Evolutionary conservation across 2,797 vertebrate species (phyloP).

Genomic region (Diplodus puntazzo): DNA sequence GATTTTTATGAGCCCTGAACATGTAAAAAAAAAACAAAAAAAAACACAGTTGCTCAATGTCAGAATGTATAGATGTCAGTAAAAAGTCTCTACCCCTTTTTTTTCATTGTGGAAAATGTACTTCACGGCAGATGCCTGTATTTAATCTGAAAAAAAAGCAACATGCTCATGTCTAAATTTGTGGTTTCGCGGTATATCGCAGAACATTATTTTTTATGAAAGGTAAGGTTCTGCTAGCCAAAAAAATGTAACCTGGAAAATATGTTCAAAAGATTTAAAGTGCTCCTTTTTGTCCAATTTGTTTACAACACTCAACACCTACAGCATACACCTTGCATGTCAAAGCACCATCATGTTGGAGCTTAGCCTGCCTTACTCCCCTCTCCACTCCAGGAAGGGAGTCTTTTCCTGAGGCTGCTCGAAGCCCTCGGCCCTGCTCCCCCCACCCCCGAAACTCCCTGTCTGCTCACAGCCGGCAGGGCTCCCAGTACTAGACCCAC

Average conservation of each 20-base stretch:
- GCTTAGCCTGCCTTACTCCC: conserved; percentile 25
- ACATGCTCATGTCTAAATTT: conserved; percentile 6
- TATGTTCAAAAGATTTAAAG: conserved; percentile 29
- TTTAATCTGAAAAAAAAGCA: conserved; percentile 31
- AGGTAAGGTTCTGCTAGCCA: conserved; percentile 4
- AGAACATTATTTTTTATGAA: conserved; percentile 19
- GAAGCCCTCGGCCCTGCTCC: conserved; percentile 38
- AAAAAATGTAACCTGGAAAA: conserved; percentile 41
- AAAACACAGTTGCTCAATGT: conserved; percentile 27
- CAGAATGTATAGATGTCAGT: conserved; percentile 12
- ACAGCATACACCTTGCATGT: conserved; percentile 47
- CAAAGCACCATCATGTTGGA: conserved; percentile 39
- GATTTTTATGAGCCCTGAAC: conserved; percentile 12
- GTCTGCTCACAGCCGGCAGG: conserved; percentile 65
- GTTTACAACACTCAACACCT: conserved; percentile 30
- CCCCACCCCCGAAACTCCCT: conserved; percentile 43
- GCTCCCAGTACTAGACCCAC: conserved; percentile 77
- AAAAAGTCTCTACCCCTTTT: not conserved
- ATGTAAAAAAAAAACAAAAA: not conserved
- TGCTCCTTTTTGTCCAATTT: conserved; percentile 38
- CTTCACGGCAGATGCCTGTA: conserved; percentile 20
- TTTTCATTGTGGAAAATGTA: conserved; percentile 24
- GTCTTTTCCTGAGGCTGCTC: conserved; percentile 69
- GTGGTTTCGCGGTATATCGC: conserved; percentile 16
- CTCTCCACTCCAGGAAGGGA: conserved; percentile 63